These are phyloP conservation scores for Toxostoma redivivum DNA, from an alignment of 2,113 vertebrate species.

Conservation along the genomic window DNA sequence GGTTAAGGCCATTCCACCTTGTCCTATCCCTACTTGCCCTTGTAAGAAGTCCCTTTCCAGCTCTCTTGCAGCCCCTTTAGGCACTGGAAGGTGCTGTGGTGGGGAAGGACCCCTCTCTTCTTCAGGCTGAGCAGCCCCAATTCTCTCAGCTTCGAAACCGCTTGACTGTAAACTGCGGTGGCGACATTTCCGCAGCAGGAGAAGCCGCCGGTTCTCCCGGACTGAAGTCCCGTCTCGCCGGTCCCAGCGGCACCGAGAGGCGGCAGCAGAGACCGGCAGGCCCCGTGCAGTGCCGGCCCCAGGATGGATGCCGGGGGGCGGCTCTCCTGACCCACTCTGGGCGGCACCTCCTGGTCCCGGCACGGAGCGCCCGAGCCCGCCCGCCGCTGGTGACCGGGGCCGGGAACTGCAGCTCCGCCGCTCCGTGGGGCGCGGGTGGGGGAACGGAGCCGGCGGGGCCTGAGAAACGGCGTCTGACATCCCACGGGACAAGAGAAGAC, in stretches of 20 bases:
- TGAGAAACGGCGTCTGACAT: too few species aligned
- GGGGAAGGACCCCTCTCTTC: background rate
- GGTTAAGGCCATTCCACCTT: background rate
- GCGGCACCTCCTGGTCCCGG: background rate
- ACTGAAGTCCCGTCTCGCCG: background rate
- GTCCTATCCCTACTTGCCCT: background rate
- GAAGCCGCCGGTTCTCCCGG: rapidly evolving
- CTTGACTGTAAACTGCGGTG: background rate
- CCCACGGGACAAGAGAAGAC: background rate
- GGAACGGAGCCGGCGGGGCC: rapidly evolving
- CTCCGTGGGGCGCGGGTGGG: rapidly evolving
- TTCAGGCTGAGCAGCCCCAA: background rate
- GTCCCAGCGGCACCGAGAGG: background rate
- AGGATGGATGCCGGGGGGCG: background rate
- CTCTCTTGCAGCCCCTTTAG: background rate
- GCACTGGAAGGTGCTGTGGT: too few species aligned
- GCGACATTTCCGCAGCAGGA: background rate
- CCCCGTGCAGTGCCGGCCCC: background rate
- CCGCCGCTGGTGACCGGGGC: rapidly evolving
- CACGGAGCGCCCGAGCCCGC: background rate
- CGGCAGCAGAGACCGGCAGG: background rate
- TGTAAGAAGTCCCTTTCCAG: too few species aligned
- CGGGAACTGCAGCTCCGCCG: background rate
- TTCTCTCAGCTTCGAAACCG: background rate
- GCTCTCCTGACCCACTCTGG: rapidly evolving